These are phyloP conservation scores for Rhimphoctona megacephalus DNA, from an alignment of 2,888 invertebrate species.

Conservation along the genomic window DNA sequence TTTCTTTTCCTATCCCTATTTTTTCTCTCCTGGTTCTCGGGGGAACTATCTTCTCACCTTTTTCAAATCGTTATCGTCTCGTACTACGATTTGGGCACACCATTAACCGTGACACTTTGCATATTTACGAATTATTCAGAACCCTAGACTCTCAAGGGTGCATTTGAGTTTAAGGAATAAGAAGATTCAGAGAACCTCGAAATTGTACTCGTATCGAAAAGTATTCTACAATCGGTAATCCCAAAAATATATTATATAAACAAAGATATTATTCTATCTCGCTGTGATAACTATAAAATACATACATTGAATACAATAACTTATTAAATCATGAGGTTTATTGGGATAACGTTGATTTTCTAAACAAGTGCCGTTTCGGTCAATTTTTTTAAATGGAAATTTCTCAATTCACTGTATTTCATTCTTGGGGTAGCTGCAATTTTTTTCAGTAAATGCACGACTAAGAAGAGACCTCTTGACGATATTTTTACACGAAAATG, in stretches of 20 bases:
- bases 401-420: too few species aligned
- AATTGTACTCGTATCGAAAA: background rate
- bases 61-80: conserved; percentile 46
- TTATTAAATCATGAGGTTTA: background rate
- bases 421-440: too few species aligned
- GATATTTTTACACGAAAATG: too few species aligned
- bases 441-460: too few species aligned
- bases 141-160: background rate
- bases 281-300: background rate
- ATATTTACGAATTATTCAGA: conserved; percentile 54
- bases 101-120: conserved; percentile 23
- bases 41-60: conserved; percentile 31
- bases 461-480: too few species aligned
- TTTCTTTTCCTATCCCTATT: conserved; percentile 31
- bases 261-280: background rate
- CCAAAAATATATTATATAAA: background rate
- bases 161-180: background rate
- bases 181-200: background rate
- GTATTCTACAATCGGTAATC: background rate
- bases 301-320: background rate
- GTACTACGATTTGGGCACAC: conserved; percentile 37
- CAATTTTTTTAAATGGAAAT: too few species aligned
- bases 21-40: conserved; percentile 13
- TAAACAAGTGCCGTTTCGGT: too few species aligned
- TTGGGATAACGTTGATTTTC: too few species aligned